These are phyloP conservation scores for Trachelus troglodyta DNA, from an alignment of 2,888 invertebrate genomes.

Conservation along the genomic window DNA sequence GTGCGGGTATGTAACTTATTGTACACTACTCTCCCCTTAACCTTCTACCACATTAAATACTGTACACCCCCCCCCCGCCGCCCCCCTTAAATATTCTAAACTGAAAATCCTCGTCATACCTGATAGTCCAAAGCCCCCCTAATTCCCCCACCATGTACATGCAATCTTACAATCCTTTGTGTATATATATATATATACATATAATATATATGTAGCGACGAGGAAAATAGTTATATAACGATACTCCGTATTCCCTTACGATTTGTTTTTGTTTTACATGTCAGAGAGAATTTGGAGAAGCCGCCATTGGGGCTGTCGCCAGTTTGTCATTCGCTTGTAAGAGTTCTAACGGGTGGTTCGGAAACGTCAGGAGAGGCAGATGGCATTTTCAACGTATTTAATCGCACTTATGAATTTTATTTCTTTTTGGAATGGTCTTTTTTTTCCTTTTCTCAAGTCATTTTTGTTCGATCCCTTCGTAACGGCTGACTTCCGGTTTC, in stretches of 20 bases:
- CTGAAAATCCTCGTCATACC: background rate
- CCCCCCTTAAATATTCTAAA: background rate
- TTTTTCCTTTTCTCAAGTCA: background rate
- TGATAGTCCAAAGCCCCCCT: background rate
- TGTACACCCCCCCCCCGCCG: too few species aligned
- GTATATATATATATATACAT: background rate
- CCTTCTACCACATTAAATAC: background rate
- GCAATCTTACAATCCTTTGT: background rate
- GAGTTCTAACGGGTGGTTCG: background rate
- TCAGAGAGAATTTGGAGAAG: background rate
- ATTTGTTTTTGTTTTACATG: background rate
- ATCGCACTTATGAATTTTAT: background rate
- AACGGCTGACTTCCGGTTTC: background rate
- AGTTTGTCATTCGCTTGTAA: background rate
- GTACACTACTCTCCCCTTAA: constrained; percentile 42
- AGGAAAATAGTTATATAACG: background rate
- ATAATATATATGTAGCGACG: background rate
- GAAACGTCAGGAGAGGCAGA: background rate
- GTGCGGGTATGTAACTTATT: constrained; percentile 60
- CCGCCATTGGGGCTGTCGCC: background rate
- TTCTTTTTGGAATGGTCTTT: background rate
- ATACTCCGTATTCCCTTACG: background rate
- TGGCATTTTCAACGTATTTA: background rate
- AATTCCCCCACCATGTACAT: background rate
- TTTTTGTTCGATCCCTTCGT: background rate